phyloP scores from a whole-genome alignment of 2,797 vertebrate species.

The Lutjanus campechanus region DNA sequence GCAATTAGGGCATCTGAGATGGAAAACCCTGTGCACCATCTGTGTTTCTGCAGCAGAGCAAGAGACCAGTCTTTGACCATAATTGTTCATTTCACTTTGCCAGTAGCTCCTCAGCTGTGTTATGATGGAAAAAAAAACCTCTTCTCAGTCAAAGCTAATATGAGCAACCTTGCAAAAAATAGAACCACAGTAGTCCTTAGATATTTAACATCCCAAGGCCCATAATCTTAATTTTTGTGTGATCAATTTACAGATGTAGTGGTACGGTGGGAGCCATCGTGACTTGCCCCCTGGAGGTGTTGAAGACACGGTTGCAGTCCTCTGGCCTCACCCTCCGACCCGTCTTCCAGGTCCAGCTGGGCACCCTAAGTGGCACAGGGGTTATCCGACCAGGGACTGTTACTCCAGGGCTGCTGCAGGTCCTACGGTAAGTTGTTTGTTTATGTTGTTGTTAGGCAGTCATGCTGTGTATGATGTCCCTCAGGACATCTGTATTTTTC shows the following conservation, averaged over 20 bases:
- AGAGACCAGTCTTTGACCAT: constrained; percentile 36
- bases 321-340: constrained; percentile 92
- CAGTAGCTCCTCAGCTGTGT: constrained; percentile 18
- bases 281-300: constrained; percentile 96
- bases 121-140: constrained; percentile 7
- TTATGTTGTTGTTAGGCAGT: constrained; percentile 14
- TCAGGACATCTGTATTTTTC: constrained; percentile 22
- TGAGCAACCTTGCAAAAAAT: neutral
- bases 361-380: constrained; percentile 91
- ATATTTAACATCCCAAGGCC: no score
- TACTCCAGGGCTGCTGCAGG: constrained; percentile 91
- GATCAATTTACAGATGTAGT: constrained; percentile 88
- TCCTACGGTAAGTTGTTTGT: constrained; percentile 90
- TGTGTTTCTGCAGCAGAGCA: constrained; percentile 19
- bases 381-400: constrained; percentile 91
- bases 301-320: constrained; percentile 96
- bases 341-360: constrained; percentile 94
- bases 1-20: constrained; percentile 1
- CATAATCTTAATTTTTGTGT: constrained; percentile 3
- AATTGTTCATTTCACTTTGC: constrained; percentile 31
- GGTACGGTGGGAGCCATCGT: constrained; percentile 97
- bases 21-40: constrained; percentile 8
- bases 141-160: neutral
- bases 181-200: neutral
- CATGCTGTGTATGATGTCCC: neutral